A percentile compares a stretch with the other conserved stretches of the same genome.
phyloP scores from a whole-genome alignment of 2,888 invertebrate genomes.

The Bombylius discolor region DNA sequence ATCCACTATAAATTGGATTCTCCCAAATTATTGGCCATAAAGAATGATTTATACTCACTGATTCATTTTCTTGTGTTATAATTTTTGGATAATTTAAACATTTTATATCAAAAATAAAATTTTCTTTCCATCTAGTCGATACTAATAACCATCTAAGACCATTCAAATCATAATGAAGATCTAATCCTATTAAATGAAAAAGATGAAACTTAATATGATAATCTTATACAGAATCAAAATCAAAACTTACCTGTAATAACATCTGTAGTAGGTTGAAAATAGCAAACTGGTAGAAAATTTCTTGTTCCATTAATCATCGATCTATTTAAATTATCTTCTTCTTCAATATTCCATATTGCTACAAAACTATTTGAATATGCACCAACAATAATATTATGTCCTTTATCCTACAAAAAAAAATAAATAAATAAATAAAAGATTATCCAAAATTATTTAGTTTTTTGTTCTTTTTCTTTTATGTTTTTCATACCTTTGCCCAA shows the following conservation, averaged over 20 bases:
- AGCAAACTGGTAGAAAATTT: slow-evolving; percentile 39
- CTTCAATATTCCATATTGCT: slow-evolving; percentile 46
- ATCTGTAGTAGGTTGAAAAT: slow-evolving; percentile 43
- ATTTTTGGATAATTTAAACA: slow-evolving; percentile 21
- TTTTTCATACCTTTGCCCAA: slow-evolving; percentile 29
- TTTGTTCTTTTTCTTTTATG: too few species aligned
- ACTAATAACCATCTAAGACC: slow-evolving; percentile 30
- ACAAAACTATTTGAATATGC: slow-evolving; percentile 51
- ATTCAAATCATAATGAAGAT: slow-evolving; percentile 28
- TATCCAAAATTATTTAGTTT: neutral
- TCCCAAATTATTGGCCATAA: slow-evolving; percentile 31
- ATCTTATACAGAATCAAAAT: too few species aligned
- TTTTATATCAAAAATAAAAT: slow-evolving; percentile 24
- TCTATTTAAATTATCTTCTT: slow-evolving; percentile 26
- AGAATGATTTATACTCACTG: neutral
- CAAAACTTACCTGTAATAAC: slow-evolving; percentile 39
- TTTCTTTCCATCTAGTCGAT: slow-evolving; percentile 17
- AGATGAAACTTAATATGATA: too few species aligned
- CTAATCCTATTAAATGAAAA: slow-evolving; percentile 19
- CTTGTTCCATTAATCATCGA: slow-evolving; percentile 23
- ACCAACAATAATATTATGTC: slow-evolving; percentile 42
- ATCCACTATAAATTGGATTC: slow-evolving; percentile 17
- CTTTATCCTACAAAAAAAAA: slow-evolving; percentile 22
- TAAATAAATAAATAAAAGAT: slow-evolving; percentile 1
- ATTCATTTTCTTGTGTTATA: slow-evolving; percentile 16